Evolutionary conservation across 2,113 vertebrate genomes (phyloP).

Genomic region (Trochalopteron elliotii): DNA sequence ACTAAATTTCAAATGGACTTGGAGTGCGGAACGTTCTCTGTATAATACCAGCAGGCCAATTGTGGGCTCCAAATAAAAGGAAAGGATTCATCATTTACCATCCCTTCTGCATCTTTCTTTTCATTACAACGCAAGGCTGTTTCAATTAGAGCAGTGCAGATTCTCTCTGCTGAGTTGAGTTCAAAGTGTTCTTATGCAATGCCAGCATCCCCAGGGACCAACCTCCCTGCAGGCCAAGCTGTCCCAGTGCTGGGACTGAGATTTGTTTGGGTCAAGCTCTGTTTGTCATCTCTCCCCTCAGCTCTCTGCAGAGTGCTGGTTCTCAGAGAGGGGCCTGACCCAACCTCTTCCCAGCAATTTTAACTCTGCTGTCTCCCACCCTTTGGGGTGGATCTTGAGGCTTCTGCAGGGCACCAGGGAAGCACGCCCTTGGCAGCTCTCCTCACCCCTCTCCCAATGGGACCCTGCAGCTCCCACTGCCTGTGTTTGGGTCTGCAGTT

Average conservation of each 20-base stretch:
- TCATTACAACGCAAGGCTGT: constrained; percentile 3
- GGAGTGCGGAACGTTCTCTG: constrained; percentile 8
- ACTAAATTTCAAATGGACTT: constrained; percentile 10
- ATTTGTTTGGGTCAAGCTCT: neutral
- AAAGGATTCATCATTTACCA: constrained; percentile 23
- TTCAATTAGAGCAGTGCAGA: constrained; percentile 15
- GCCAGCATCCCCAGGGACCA: constrained; percentile 16
- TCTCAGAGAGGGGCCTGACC: neutral
- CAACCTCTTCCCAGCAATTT: neutral
- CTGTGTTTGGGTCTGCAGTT: neutral
- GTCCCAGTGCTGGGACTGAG: neutral
- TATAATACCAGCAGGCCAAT: neutral
- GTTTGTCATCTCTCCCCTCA: neutral
- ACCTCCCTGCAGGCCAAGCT: neutral
- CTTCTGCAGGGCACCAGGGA: neutral
- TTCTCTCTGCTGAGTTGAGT: neutral
- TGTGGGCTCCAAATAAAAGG: constrained; percentile 26
- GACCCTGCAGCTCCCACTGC: neutral
- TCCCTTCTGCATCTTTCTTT: constrained; percentile 19
- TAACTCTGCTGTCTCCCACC: neutral
- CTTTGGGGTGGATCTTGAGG: neutral
- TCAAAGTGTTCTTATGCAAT: constrained; percentile 15
- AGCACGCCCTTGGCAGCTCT: neutral
- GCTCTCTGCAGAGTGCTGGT: neutral
- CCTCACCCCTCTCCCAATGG: neutral